Conservation (phyloP, 2,888 invertebrate genomes). For the Microplitis manilae region DNA sequence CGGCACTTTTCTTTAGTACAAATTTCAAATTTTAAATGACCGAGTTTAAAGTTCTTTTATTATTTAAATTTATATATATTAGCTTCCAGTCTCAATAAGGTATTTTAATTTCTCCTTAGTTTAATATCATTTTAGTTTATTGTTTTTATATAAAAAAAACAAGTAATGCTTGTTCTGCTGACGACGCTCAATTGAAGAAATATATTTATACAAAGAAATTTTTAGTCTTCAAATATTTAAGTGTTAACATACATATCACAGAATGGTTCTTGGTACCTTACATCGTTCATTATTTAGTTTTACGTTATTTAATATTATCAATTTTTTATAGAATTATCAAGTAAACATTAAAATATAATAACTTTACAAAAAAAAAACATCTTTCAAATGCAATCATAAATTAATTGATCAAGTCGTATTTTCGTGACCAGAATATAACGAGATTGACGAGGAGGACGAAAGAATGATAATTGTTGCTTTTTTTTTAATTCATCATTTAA, state of each 20-base stretch:
- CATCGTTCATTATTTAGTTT: constrained; percentile 58
- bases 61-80: constrained; percentile 11
- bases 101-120: constrained; percentile 40
- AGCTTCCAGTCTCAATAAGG: constrained; percentile 32
- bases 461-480: constrained; percentile 21
- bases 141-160: constrained; percentile 24
- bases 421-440: constrained; percentile 39
- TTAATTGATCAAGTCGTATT: not conserved
- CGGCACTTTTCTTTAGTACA: constrained; percentile 55
- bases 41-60: not conserved
- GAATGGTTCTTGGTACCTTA: constrained; percentile 76
- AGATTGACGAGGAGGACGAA: constrained; percentile 35
- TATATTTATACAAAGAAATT: constrained; percentile 72
- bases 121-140: constrained; percentile 31
- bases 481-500: not conserved
- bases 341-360: not conserved
- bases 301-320: constrained; percentile 47
- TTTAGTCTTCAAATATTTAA: constrained; percentile 72
- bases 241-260: constrained; percentile 76
- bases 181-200: constrained; percentile 61
- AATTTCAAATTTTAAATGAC: not conserved
- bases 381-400: not conserved
- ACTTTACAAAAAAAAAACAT: not conserved
- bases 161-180: not conserved
- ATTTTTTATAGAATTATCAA: constrained; percentile 32